Conservation (phyloP, 2,888 invertebrate species). For the Torymus tubicola region DNA sequence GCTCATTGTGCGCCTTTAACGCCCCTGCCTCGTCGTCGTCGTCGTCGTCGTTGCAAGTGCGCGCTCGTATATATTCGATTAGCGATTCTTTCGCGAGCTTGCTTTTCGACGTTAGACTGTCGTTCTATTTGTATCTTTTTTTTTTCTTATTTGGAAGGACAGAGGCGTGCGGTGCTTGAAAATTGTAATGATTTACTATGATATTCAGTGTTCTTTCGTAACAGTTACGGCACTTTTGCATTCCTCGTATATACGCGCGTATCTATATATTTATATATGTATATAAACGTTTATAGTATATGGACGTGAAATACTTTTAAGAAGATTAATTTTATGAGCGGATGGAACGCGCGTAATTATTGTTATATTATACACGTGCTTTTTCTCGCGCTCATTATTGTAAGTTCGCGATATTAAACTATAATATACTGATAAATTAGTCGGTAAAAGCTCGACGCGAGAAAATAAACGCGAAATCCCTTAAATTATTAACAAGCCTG, state of each 20-base stretch:
- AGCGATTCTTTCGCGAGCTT: constrained; percentile 10
- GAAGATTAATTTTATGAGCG: too few species aligned
- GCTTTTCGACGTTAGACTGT: constrained; percentile 2
- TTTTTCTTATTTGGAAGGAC: constrained; percentile 6
- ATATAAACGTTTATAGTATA: too few species aligned
- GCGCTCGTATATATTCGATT: constrained; percentile 47
- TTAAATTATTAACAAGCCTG: too few species aligned
- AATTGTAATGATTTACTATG: constrained; percentile 7
- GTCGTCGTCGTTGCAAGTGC: neutral
- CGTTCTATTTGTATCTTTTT: neutral
- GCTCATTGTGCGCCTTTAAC: constrained; percentile 39
- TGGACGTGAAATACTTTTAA: too few species aligned
- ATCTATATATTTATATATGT: too few species aligned
- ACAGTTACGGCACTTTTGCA: neutral
- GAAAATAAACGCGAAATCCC: neutral
- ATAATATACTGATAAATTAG: neutral
- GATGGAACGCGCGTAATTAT: too few species aligned
- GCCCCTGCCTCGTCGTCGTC: constrained; percentile 19
- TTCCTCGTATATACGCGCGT: too few species aligned
- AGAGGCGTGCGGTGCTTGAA: neutral
- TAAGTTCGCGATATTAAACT: too few species aligned
- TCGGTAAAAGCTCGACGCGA: neutral
- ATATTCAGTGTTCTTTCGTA: constrained; percentile 4
- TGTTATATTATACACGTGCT: too few species aligned
- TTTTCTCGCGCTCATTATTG: too few species aligned